Percentiles rank a stretch among this genome's conserved stretches.
phyloP scores from a whole-genome alignment of 1,140 invertebrate species.

The Drosophila nigromelanica region DNA sequence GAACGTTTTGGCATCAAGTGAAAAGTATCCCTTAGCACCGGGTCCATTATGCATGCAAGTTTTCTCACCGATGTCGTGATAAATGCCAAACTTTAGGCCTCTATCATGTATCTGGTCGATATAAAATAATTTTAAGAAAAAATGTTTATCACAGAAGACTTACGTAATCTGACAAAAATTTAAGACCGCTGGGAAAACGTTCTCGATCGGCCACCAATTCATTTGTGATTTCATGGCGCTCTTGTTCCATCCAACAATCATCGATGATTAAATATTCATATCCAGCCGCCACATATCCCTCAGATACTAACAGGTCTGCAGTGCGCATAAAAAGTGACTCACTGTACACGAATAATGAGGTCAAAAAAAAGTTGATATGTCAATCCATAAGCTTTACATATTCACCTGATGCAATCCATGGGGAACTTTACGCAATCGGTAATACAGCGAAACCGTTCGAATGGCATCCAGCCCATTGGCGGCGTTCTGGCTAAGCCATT shows the following conservation, averaged over 20 bases:
- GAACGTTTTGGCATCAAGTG: slow-evolving; percentile 95
- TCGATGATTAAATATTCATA: slow-evolving; percentile 98
- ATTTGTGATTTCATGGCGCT: slow-evolving; percentile 88
- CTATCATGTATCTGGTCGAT: slow-evolving; percentile 92
- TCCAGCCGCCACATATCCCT: slow-evolving; percentile 94
- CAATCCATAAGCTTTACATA: slow-evolving; percentile 50
- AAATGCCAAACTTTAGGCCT: slow-evolving; percentile 98
- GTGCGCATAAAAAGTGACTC: slow-evolving; percentile 95
- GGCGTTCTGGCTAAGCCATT: slow-evolving; percentile 93
- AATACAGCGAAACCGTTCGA: slow-evolving; percentile 95
- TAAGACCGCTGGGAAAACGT: slow-evolving; percentile 96
- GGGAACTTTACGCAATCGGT: slow-evolving; percentile 96
- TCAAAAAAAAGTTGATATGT: neutral
- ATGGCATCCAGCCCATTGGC: slow-evolving; percentile 95
- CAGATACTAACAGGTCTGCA: slow-evolving; percentile 93
- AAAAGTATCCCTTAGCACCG: slow-evolving; percentile 92
- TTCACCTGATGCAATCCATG: slow-evolving; percentile 94
- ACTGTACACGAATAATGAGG: slow-evolving; percentile 85
- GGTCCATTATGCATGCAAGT: slow-evolving; percentile 98
- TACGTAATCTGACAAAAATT: slow-evolving; percentile 95
- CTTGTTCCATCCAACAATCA: slow-evolving; percentile 96
- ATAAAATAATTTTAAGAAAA: neutral
- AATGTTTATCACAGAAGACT: slow-evolving; percentile 79
- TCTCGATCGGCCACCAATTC: slow-evolving; percentile 91
- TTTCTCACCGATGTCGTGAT: slow-evolving; percentile 97